phyloP scores from a whole-genome alignment of 2,797 vertebrate genomes.

The Siniperca obscura region DNA sequence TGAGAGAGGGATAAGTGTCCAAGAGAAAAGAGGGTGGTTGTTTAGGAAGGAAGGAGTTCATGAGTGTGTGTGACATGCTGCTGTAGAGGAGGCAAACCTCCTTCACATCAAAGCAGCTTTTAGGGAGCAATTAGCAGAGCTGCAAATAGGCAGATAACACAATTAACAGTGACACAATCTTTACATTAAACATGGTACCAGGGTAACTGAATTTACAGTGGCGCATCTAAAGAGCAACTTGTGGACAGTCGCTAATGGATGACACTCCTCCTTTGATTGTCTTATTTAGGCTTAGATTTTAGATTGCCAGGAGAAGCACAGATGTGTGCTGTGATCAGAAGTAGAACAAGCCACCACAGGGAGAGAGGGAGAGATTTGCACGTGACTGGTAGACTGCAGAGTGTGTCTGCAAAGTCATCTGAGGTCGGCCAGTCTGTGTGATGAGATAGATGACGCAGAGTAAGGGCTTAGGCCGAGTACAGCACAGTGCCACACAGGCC shows the following conservation, averaged over 20 bases:
- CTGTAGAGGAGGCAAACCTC: conserved; percentile 37
- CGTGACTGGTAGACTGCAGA: conserved; percentile 79
- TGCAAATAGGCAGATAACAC: conserved; percentile 55
- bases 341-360: conserved; percentile 65
- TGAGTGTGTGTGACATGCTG: conserved; percentile 9
- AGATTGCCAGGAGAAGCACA: conserved; percentile 63
- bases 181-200: conserved; percentile 30
- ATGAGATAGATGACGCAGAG: conserved; percentile 74
- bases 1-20: conserved; percentile 40
- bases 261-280: conserved; percentile 46
- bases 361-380: conserved; percentile 66
- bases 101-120: conserved; percentile 55
- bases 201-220: conserved; percentile 47
- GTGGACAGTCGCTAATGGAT: conserved; percentile 44
- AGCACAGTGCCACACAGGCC: conserved; percentile 38
- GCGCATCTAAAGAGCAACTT: conserved; percentile 11
- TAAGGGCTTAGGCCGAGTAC: conserved; percentile 57
- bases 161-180: conserved; percentile 54
- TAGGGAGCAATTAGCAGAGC: conserved; percentile 42
- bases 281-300: conserved; percentile 43
- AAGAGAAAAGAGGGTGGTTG: conserved; percentile 26
- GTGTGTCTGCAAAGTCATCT: conserved; percentile 85
- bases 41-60: conserved; percentile 44
- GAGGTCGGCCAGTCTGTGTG: conserved; percentile 77
- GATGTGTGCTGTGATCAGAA: conserved; percentile 73